Conservation (phyloP, 2,797 vertebrate species). For the Micrastur ruficollis region DNA sequence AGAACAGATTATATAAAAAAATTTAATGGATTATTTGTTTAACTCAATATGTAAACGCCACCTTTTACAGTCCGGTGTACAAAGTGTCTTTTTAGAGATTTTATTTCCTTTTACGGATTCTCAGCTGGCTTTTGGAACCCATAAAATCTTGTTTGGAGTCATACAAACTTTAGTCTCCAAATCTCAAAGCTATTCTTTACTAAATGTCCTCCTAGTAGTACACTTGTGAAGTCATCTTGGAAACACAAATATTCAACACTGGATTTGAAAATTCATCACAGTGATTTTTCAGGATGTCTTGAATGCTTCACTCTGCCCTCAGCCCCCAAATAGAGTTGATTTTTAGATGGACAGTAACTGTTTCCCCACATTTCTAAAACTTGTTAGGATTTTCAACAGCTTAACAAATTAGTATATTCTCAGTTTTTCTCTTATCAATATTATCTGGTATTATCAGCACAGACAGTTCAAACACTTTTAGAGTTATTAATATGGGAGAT, state of each 20-base stretch:
- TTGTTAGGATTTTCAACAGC: background rate
- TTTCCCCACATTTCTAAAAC: background rate
- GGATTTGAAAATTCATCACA: background rate
- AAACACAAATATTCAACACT: background rate
- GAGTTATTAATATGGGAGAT: background rate
- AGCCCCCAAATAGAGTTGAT: background rate
- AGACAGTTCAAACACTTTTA: background rate
- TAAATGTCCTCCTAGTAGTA: background rate
- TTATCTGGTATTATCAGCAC: background rate
- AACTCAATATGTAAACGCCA: background rate
- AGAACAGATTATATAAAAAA: background rate
- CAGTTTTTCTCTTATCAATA: background rate
- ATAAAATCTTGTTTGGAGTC: background rate
- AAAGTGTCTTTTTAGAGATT: background rate
- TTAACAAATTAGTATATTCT: background rate
- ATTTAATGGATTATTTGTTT: background rate
- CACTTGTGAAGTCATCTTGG: background rate
- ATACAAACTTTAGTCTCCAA: background rate
- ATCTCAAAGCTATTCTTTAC: background rate
- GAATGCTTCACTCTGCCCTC: background rate
- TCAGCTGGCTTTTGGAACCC: background rate
- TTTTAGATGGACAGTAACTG: background rate
- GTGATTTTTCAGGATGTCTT: background rate
- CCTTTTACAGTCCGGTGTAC: background rate
- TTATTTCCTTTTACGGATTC: background rate